Evolutionary conservation across 2,888 invertebrate genomes (phyloP).

Genomic region (Phymatocera aterrima): DNA sequence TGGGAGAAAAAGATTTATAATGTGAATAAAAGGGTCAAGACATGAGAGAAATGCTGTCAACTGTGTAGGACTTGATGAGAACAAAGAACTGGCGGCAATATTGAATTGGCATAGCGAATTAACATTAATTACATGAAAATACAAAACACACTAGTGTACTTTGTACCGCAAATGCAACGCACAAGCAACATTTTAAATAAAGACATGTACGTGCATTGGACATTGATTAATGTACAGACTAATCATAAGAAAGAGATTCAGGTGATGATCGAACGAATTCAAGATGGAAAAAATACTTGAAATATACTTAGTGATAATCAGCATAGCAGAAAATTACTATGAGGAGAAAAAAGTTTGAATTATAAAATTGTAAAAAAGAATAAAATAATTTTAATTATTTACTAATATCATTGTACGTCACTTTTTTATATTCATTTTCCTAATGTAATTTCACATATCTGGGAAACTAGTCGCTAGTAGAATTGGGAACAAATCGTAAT

Average conservation of each 20-base stretch:
- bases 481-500: background rate
- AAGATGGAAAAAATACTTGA: background rate
- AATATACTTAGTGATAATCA: background rate
- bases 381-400: background rate
- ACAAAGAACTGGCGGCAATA: background rate
- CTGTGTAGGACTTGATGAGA: too few relatives aligned
- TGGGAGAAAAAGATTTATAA: background rate
- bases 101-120: constrained; percentile 10
- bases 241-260: constrained; percentile 22
- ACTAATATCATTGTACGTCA: background rate
- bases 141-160: constrained; percentile 36
- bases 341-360: background rate
- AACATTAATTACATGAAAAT: constrained; percentile 9
- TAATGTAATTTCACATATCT: background rate
- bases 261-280: background rate
- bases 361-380: background rate
- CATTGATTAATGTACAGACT: constrained; percentile 19
- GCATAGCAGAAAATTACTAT: too few relatives aligned
- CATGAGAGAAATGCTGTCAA: background rate
- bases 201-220: constrained; percentile 34
- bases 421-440: constrained; percentile 1
- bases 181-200: constrained; percentile 42
- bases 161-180: constrained; percentile 34
- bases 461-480: background rate
- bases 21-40: background rate